Conservation (phyloP, 2,888 invertebrate species). For the Drosophila koepferae region DNA sequence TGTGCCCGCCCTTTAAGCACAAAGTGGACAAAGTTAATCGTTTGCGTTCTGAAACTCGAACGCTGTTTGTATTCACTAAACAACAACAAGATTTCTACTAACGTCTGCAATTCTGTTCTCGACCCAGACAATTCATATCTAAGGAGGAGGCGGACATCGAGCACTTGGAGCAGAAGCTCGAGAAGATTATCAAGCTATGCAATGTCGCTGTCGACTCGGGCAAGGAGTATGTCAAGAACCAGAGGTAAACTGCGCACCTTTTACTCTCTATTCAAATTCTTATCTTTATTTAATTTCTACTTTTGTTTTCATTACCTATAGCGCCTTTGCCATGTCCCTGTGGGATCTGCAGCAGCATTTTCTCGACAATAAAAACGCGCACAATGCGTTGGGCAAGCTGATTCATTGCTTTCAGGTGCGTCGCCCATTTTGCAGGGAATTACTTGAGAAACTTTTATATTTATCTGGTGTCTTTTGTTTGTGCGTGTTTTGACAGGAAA, state of each 20-base stretch:
- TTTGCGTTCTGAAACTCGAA: conserved; percentile 30
- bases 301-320: conserved; percentile 83
- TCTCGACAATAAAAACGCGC: conserved; percentile 92
- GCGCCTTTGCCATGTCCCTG: conserved; percentile 93
- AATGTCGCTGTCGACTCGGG: conserved; percentile 96
- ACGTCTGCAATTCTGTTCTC: conserved; percentile 50
- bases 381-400: conserved; percentile 91
- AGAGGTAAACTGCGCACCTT: conserved; percentile 88
- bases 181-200: conserved; percentile 96
- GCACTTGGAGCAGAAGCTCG: conserved; percentile 93
- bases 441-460: not conserved
- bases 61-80: conserved; percentile 46
- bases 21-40: conserved; percentile 53
- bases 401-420: conserved; percentile 89
- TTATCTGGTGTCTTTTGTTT: conserved; percentile 1
- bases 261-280: not conserved
- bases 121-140: conserved; percentile 91
- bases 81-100: conserved; percentile 42
- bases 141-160: conserved; percentile 95
- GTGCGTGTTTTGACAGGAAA: conserved; percentile 88
- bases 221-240: conserved; percentile 95
- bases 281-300: conserved; percentile 9
- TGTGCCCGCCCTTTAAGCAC: not conserved
- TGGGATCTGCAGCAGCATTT: conserved; percentile 96
- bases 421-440: not conserved